These are phyloP conservation scores for Leucoraja erinaceus DNA, from an alignment of 2,113 vertebrate genomes.

Conservation along the genomic window DNA sequence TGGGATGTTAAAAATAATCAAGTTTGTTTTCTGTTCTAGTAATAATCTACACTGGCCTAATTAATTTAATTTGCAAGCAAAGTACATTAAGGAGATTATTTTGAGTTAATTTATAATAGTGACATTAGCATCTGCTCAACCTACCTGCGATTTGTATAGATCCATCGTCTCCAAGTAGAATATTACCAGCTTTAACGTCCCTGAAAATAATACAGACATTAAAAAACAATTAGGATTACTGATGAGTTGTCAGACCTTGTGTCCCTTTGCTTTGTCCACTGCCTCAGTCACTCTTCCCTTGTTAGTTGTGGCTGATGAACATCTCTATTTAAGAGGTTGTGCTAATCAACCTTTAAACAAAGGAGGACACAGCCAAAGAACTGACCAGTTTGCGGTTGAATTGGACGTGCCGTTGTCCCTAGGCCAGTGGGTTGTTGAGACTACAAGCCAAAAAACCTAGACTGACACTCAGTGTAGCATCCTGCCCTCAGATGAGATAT, in stretches of 20 bases:
- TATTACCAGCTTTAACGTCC: conserved; percentile 97
- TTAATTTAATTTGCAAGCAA: neutral
- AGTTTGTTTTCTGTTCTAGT: neutral
- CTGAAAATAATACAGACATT: conserved; percentile 49
- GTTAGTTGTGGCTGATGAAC: neutral
- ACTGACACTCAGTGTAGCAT: neutral
- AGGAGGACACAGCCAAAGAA: neutral
- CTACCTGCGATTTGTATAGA: conserved; percentile 98
- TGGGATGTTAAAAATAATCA: neutral
- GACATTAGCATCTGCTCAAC: neutral
- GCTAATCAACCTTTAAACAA: no score
- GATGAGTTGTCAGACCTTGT: neutral
- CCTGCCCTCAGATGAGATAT: neutral
- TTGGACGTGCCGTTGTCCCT: no score
- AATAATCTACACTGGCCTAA: neutral
- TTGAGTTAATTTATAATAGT: neutral
- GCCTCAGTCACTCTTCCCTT: neutral
- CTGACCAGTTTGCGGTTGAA: neutral
- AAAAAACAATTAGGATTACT: neutral
- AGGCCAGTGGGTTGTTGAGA: neutral
- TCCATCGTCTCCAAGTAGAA: conserved; percentile 93
- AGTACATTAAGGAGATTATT: conserved; percentile 4
- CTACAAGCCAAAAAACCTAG: neutral
- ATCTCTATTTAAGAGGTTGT: no score
- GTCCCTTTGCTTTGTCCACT: neutral